phyloP scores from a whole-genome alignment of 2,888 invertebrate genomes.

The Drosophila meridiana region DNA sequence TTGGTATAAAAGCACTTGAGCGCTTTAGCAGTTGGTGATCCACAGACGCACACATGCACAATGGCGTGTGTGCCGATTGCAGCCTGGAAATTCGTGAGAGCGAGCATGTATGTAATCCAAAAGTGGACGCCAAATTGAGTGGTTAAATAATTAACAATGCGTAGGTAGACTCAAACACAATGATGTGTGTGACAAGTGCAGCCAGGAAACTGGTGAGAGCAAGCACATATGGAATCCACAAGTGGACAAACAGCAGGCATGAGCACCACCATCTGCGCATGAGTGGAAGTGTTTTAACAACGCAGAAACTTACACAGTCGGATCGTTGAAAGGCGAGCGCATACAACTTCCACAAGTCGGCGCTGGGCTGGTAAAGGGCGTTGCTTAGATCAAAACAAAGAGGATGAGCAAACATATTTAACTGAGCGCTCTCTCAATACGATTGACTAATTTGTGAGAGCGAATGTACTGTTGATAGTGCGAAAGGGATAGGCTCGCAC shows the following conservation, averaged over 20 bases:
- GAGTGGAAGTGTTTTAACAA: too few relatives aligned
- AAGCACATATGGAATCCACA: background rate
- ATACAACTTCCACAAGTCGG: background rate
- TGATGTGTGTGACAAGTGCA: background rate
- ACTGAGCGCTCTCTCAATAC: background rate
- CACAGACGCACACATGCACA: background rate
- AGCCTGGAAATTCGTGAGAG: background rate
- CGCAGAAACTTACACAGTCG: background rate
- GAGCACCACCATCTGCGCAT: background rate
- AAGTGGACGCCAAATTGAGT: background rate
- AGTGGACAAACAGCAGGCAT: background rate
- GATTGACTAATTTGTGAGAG: background rate
- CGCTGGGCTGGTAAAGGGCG: background rate
- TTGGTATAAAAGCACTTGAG: background rate
- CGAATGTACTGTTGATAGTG: background rate
- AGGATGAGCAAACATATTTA: background rate
- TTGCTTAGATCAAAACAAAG: background rate
- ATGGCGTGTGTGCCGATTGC: background rate
- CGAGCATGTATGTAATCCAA: background rate
- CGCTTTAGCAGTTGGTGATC: background rate
- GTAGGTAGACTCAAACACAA: background rate
- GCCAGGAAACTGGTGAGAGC: background rate
- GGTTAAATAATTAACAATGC: too few relatives aligned
- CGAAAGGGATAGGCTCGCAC: background rate
- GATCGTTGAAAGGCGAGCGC: background rate